These are phyloP conservation scores for Rhynchonycteris naso DNA, from an alignment of 2,797 vertebrate species.

Conservation along the genomic window DNA sequence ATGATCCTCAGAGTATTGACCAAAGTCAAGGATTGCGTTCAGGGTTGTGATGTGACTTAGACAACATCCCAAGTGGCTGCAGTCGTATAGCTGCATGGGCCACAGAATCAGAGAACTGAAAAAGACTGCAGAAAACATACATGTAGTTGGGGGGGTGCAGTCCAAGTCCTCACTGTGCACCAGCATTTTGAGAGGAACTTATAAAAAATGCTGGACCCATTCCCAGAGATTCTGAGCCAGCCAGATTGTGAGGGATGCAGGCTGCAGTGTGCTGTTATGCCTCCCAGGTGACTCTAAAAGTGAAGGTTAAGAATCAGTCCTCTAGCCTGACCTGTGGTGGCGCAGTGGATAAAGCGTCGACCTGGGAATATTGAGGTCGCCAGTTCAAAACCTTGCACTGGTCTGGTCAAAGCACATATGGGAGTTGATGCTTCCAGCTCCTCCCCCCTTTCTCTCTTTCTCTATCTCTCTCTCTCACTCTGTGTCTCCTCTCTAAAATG, in stretches of 20 bases:
- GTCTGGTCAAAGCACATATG: too few species aligned
- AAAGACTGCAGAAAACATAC: not conserved
- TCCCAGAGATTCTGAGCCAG: not conserved
- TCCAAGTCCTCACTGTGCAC: not conserved
- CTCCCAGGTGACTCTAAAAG: conserved; percentile 21
- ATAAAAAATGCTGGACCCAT: not conserved
- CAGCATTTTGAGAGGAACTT: not conserved
- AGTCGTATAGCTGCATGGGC: not conserved
- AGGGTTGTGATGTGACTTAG: not conserved
- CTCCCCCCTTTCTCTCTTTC: too few species aligned
- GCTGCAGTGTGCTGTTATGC: not conserved
- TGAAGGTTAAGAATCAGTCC: conserved; percentile 32
- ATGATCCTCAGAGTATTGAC: not conserved
- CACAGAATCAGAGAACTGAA: not conserved
- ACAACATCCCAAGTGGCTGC: not conserved
- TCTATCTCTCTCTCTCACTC: too few species aligned
- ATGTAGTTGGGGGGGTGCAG: not conserved
- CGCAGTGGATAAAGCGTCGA: too few species aligned
- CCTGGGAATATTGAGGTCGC: too few species aligned
- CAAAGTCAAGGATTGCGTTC: not conserved
- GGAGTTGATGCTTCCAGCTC: too few species aligned
- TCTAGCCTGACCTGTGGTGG: too few species aligned
- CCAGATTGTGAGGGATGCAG: too few species aligned
- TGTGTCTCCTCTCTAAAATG: too few species aligned
- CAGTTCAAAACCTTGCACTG: too few species aligned